Evolutionary conservation across 2,888 invertebrate genomes (phyloP), one percentile per base, ranked within the genome.

Genomic region (Cistogaster globosa): DNA sequence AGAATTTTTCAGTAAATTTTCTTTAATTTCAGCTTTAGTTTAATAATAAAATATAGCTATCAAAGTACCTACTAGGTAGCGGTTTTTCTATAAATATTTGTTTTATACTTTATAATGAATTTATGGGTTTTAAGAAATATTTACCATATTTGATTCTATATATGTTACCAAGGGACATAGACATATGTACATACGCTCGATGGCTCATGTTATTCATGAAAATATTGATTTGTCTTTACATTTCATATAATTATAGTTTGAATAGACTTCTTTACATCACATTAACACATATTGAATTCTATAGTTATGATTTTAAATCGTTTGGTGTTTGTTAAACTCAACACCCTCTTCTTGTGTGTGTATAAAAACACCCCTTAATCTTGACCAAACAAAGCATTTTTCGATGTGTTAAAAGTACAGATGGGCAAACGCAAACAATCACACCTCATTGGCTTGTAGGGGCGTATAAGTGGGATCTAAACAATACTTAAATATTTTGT

Each of bases 241-340:
- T 38, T 68, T 62, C 36, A 11, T 18, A 9, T 20, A 9, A 65
- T 71, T 84, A 62, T 26, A 67, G 63, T 22, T 65, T 55, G 63
- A 65, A 65, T 62, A 68, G 60, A 53, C 57, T 76, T 81, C 62
- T 77, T 79, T 80, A 74, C 48, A 79, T 71, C 83, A 75, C 74
- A 86, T 81, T 81, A 81, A 81, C 63, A 74, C 62, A 82, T 74
- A 65, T 69, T 65, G 58, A 71, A 85, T 79, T 72, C 83, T 84
- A 83, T 80, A 75, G 60, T 82, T 84, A 86, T 86, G 87, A 77
- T 86, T 87, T 86, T 79, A 86, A 86, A 81, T 86, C 82, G 86
- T 76, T 86, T 83, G 77, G 77, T 86, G 78, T 82, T 82, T 82
- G 72, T 57, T 58, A 12, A 74, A 83, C 65, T 75, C 69, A 82